These are phyloP conservation scores for Falcaria lacertinaria DNA, from an alignment of 2,888 invertebrate genomes.

Conservation along the genomic window DNA sequence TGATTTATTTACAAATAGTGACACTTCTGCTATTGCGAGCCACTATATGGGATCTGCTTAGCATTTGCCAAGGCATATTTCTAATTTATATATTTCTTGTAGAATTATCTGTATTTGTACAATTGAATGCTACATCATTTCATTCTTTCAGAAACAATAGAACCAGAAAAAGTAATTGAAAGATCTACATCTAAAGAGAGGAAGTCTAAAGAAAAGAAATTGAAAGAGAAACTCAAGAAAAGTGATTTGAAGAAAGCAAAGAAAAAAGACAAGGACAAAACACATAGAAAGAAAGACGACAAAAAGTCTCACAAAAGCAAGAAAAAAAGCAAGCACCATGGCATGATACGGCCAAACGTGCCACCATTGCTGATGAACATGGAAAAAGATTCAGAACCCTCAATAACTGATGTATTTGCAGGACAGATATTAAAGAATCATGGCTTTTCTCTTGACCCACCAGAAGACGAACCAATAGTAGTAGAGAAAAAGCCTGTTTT, in stretches of 20 bases:
- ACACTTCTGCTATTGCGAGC: too few species aligned
- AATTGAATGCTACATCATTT: neutral
- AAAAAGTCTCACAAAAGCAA: slow-evolving; percentile 69
- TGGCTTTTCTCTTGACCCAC: slow-evolving; percentile 52
- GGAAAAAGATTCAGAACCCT: slow-evolving; percentile 71
- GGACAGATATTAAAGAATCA: slow-evolving; percentile 80
- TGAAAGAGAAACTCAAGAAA: slow-evolving; percentile 60
- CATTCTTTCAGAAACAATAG: slow-evolving; percentile 37
- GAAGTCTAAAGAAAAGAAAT: slow-evolving; percentile 69
- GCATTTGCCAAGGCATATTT: too few species aligned
- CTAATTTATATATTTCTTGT: too few species aligned
- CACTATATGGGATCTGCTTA: too few species aligned
- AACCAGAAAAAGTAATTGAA: slow-evolving; percentile 49
- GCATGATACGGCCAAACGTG: slow-evolving; percentile 66
- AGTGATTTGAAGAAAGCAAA: slow-evolving; percentile 60
- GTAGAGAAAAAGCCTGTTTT: slow-evolving; percentile 42
- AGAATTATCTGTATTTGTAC: too few species aligned
- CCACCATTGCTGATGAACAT: slow-evolving; percentile 72
- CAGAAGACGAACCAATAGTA: slow-evolving; percentile 42
- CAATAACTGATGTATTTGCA: slow-evolving; percentile 82
- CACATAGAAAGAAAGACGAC: slow-evolving; percentile 53
- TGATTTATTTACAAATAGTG: too few species aligned
- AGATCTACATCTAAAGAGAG: slow-evolving; percentile 38
- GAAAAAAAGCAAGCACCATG: slow-evolving; percentile 62
- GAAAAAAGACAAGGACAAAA: slow-evolving; percentile 59